Base-by-base conservation (phyloP, 1,140 invertebrate species). In the Trichonephila clavipes region DNA sequence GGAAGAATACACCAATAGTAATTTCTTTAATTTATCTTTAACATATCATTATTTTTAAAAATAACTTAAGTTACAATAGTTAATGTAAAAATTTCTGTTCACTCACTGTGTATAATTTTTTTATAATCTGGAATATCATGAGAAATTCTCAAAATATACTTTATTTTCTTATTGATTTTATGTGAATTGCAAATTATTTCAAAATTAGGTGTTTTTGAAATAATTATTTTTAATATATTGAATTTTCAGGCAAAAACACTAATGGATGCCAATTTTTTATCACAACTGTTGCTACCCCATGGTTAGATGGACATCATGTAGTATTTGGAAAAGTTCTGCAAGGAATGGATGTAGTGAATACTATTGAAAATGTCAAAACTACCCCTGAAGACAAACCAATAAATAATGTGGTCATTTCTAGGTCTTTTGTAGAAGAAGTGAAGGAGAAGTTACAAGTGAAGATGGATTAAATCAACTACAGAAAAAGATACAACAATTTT, bases 191-290 rank as follows among this genome's bases (percentile, higher is more conserved):
- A 34, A 16, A 18, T 34, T 34, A 18, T 81, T 81, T 0, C 8
- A 44, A 81, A 81, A 16, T 28, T 18, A 16, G 2, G 1, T n/a
- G n/a, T n/a, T n/a, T n/a, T n/a, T n/a, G n/a, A n/a, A n/a, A n/a
- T n/a, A 81, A 34, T 34, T 14, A 2, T 81, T 19, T 21, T 44
- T 34, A 7, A 34, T 66, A 64, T 66, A 19, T 66, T 24, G 19
- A 18, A 40, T 40, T 77, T 77, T 0, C 44, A 92, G 94, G 94
- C 61, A 94, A 93, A 83, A 91, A 94, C 40, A 94, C 94, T 62
- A 94, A 94, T 94, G 94, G 99, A 58, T 99, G 98, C 95, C 99
- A 99, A 95, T 99, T 99, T 96, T 99, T 99, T 96, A 98, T 99
- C 95, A 99, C 98, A 10, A 98, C 98, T 6, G 97, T 98, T 89